phyloP scores from a whole-genome alignment of 2,797 vertebrate species.

The Characodon lateralis region DNA sequence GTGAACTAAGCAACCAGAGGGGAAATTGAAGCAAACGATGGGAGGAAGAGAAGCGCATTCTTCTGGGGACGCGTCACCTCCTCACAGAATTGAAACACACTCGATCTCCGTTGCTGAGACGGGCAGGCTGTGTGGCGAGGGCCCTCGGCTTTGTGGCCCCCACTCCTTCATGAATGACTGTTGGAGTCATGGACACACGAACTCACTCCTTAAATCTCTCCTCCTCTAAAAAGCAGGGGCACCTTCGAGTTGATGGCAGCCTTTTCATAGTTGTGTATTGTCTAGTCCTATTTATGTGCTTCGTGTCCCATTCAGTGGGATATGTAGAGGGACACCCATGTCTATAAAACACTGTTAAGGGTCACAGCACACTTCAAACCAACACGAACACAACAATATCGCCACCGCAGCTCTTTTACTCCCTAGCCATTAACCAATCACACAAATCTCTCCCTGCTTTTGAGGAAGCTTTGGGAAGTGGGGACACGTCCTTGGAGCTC shows the following conservation, averaged over 20 bases:
- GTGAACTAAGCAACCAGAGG: conserved; percentile 71
- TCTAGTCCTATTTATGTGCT: conserved; percentile 34
- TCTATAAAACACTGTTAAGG: conserved; percentile 52
- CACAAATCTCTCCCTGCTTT: conserved; percentile 68
- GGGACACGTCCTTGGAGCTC: conserved; percentile 19
- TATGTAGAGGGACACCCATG: conserved; percentile 58
- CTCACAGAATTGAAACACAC: conserved; percentile 62
- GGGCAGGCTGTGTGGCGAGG: conserved; percentile 4
- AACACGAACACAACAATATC: conserved; percentile 54
- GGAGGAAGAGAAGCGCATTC: conserved; percentile 80
- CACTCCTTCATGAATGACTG: conserved; percentile 10
- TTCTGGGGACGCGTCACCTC: conserved; percentile 75
- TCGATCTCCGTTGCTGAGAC: conserved; percentile 48
- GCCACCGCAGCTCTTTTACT: conserved; percentile 55
- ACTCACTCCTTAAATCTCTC: conserved; percentile 9
- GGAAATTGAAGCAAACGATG: conserved; percentile 68
- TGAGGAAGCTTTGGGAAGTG: conserved; percentile 31
- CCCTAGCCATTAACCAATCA: conserved; percentile 65
- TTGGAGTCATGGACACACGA: conserved; percentile 15
- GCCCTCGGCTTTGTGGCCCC: neutral
- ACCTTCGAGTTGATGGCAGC: conserved; percentile 13
- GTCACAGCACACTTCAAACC: conserved; percentile 54
- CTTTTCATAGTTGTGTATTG: conserved; percentile 35
- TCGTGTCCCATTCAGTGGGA: conserved; percentile 42
- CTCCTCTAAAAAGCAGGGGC: conserved; percentile 17